Evolutionary conservation across 2,888 invertebrate species (phyloP).

Genomic region (Eupithecia centaureata): DNA sequence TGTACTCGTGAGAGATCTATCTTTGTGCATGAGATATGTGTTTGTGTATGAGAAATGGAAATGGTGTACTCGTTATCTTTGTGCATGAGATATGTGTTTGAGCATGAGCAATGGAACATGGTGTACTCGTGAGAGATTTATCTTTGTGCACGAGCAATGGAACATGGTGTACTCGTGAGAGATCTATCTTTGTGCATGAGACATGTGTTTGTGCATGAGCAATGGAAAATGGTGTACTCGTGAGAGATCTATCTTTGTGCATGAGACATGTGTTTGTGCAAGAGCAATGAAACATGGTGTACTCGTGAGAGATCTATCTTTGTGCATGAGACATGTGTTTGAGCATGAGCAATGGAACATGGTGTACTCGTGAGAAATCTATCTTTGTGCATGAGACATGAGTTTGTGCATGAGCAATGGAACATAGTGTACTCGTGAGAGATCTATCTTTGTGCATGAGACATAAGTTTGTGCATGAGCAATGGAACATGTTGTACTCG

Average conservation of each 20-base stretch:
- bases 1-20: neutral
- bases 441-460: neutral
- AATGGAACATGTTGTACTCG: neutral
- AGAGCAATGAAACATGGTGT: neutral
- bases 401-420: no score
- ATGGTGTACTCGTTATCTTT: neutral
- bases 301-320: neutral
- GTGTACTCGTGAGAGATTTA: neutral
- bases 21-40: no score
- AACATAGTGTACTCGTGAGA: neutral
- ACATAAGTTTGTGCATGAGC: no score
- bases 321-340: no score
- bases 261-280: no score
- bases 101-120: neutral
- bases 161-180: neutral
- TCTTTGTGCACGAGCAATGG: neutral
- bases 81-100: no score
- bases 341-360: neutral
- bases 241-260: neutral
- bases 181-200: no score
- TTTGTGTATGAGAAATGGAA: no score
- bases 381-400: no score
- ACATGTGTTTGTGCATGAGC: no score
- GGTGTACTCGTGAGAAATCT: conserved; percentile 77
- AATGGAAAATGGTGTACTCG: neutral